Conservation (phyloP, 2,797 vertebrate species). For the Enteromius treurensis region DNA sequence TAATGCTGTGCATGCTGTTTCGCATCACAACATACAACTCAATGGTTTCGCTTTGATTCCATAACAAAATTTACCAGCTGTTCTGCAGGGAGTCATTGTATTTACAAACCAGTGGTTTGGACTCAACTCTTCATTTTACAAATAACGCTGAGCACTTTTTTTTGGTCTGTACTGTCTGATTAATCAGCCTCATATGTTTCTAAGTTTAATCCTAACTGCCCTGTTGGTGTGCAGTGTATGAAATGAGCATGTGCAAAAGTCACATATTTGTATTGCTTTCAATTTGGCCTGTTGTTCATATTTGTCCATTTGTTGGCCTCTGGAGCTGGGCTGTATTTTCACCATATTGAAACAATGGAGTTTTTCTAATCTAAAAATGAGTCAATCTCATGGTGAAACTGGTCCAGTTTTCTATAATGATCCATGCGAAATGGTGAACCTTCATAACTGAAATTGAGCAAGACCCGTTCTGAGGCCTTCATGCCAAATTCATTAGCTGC, state of each 20-base stretch:
- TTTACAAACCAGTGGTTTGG: not conserved
- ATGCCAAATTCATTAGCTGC: constrained; percentile 63
- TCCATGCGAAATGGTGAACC: constrained; percentile 55
- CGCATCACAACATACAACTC: constrained; percentile 71
- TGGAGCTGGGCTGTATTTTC: not conserved
- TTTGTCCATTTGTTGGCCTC: constrained; percentile 14
- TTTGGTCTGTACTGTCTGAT: not conserved
- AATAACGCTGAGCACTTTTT: not conserved
- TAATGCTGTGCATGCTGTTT: constrained; percentile 74
- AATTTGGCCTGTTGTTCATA: not conserved
- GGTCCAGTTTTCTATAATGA: constrained; percentile 26
- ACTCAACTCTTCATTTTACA: not conserved
- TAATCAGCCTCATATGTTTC: not conserved
- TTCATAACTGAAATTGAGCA: constrained; percentile 62
- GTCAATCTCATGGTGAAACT: constrained; percentile 43
- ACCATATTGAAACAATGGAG: constrained; percentile 25
- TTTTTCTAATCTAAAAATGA: constrained; percentile 17
- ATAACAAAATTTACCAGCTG: constrained; percentile 37
- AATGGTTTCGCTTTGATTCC: constrained; percentile 60
- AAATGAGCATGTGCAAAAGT: not conserved
- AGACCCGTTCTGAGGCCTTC: constrained; percentile 45
- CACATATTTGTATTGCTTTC: not conserved
- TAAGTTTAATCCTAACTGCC: not conserved
- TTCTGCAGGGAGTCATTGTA: not conserved
- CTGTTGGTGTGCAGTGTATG: not conserved